Evolutionary conservation across 2,113 vertebrate genomes (phyloP), one percentile per base, ranked within the genome.

Genomic region (Oreochromis tanganicae): DNA sequence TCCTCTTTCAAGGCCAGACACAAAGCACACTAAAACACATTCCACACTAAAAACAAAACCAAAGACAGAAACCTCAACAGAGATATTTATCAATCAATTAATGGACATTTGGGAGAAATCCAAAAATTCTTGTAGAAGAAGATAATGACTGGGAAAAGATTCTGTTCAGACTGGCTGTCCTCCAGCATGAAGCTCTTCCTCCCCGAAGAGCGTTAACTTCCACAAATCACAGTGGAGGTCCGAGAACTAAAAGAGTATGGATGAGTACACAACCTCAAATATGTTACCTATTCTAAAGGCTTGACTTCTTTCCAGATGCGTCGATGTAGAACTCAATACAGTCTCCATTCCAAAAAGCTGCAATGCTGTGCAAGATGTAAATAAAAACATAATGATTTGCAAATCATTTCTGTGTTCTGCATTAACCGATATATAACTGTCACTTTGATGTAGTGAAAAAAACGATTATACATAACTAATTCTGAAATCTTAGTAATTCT

Each of bases 61-160:
- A 85, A 61, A 71, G 61, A 81, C 82, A 86, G 6, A 63, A 84
- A 56, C 84, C 38, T 81, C 63, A 55, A 6, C 48, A 82, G 24
- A 89, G 79, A 61, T 43, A 36, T 36, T 88, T 80, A 90, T 87
- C 86, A 80, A 87, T 88, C 68, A 29, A 50, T 11, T 19, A 9
- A 2, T 29, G 36, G 36, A 66, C n/a, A 4, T 43, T 88, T 21
- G 57, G 29, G 24, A 59, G 7, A 83, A 78, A 46, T 55, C 41
- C 57, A 73, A 73, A 27, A 73, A 73, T 17, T 21, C n/a, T 52
- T n/a, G 29, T 78, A 61, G 13, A 81, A 21, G 52, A n/a, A 56
- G 81, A 92, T 84, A 54, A 86, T 63, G 87, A 88, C 4, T 82
- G 89, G 81, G 61, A 86, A 87, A 82, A 32, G 59, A 73, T 56